Evolutionary conservation across 2,113 vertebrate species (phyloP), one percentile per base, ranked within the genome.

Genomic region (Psittacara wagleri): DNA sequence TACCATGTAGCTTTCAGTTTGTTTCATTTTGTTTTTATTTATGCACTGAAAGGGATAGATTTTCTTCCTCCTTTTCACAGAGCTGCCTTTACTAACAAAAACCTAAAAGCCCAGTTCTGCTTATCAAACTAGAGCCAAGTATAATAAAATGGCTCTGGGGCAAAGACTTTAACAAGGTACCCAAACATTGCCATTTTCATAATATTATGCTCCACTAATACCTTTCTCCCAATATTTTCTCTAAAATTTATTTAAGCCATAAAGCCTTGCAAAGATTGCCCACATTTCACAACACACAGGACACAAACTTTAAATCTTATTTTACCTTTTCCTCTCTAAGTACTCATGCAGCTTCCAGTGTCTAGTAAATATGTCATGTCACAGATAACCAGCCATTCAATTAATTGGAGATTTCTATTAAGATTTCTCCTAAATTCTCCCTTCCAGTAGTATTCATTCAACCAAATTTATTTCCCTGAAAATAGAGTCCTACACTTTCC

Each of bases 331-430:
- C 73, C 91, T 94, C 89, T 85, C 6, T 33, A 92, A 83, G 84
- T 35, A 80, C 37, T 86, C 49, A 31, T 76, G 52, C 70, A 86
- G 93, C 76, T 92, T 91, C 78, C 92, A 95, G 62, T 48, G 68
- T 27, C 89, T 81, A 79, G 85, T 83, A 96, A 96, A 80, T 94
- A 93, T 51, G 43, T 72, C 86, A 94, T 91, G 90, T 84, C 91
- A 94, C 63, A 92, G 75, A 88, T 92, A 96, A 90, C 76, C 70
- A 96, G 72, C 41, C 86, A 76, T 89, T 93, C 94, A 95, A 85
- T 93, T 93, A 97, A 97, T 93, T 86, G 79, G 89, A 97, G 94
- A 96, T 93, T 97, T 97, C 95, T 83, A 92, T 97, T 97, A 94
- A 92, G 92, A 97, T 92, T 95, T 86, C 75, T 92, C 62, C 44